phyloP scores from a whole-genome alignment of 2,113 vertebrate species.

The Syrrhaptes paradoxus region DNA sequence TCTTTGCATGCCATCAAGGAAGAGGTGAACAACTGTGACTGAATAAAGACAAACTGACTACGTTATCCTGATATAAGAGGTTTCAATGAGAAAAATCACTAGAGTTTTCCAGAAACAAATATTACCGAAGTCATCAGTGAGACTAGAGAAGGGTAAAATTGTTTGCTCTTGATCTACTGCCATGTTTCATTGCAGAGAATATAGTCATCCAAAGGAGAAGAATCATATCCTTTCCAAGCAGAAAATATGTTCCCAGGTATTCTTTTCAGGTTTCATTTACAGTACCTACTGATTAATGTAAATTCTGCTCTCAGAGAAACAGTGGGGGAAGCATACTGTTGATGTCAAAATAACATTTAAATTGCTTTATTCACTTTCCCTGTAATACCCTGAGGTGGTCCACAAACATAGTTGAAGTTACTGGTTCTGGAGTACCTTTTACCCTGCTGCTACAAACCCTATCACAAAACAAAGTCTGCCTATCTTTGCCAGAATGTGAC shows the following conservation, averaged over 20 bases:
- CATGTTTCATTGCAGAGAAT: background rate
- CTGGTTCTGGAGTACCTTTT: background rate
- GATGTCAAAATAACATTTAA: background rate
- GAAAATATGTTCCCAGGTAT: background rate
- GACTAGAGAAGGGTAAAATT: background rate
- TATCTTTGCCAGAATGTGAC: background rate
- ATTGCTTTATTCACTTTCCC: background rate
- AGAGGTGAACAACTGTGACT: background rate
- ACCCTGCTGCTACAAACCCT: background rate
- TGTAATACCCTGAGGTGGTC: background rate
- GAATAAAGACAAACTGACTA: background rate
- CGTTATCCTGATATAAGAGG: background rate
- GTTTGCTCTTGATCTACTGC: background rate
- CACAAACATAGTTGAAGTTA: background rate
- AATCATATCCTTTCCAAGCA: background rate
- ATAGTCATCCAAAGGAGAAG: background rate
- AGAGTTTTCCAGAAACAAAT: background rate
- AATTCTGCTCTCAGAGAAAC: background rate
- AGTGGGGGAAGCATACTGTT: background rate
- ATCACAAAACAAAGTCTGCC: background rate
- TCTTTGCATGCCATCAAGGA: background rate
- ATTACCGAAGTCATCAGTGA: background rate
- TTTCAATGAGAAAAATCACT: background rate
- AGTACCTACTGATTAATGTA: background rate
- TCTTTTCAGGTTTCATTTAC: background rate